Evolutionary conservation across 1,140 invertebrate species (phyloP), one percentile per base, ranked within the genome.

Genomic region (Pachyrhynchus sulphureomaculatus): DNA sequence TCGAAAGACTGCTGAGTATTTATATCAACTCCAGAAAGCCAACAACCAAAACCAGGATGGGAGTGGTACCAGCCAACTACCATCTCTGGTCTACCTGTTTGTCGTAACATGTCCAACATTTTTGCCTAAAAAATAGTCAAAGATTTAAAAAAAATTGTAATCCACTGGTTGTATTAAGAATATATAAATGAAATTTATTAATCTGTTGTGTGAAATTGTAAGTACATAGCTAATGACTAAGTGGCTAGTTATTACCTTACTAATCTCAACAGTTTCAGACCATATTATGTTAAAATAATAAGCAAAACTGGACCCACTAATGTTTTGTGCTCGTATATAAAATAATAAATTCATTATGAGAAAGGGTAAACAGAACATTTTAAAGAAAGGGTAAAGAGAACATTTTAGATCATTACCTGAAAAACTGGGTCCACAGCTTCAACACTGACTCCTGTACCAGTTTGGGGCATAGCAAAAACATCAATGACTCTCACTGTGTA

Each of bases 391-490:
- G n/a, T n/a, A 8, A 18, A 29, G 5, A 29, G 26, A 26, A 26
- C 8, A 9, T 3, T 29, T 23, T 10, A 24, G 9, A 42, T 5
- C 17, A 0, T 42, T 34, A 54, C 53, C 83, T 99, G 97, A 76
- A 99, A 99, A 12, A 99, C 98, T 32, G 97, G 97, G 83, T 99
- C 98, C 1, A 99, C 97, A 32, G 98, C 97, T 82, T 99, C 98
- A 9, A 99, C 98, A 78, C 95, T 98, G 0, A 99, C 96, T 67
- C 98, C 97, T 4, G 85, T 87, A 59, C 85, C 97, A 52, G 96
- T 98, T 79, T 99, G 98, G 24, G 98, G 98, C 98, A 99, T 99
- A n/a, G 98, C 98, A 83, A 99, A 99, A 0, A 99, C 97, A 84
- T 99, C 98, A 68, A 99, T 99, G 2, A 99, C 98, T 67, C 96